Conservation (phyloP, 2,113 vertebrate species). For the Hemichromis elongatus region DNA sequence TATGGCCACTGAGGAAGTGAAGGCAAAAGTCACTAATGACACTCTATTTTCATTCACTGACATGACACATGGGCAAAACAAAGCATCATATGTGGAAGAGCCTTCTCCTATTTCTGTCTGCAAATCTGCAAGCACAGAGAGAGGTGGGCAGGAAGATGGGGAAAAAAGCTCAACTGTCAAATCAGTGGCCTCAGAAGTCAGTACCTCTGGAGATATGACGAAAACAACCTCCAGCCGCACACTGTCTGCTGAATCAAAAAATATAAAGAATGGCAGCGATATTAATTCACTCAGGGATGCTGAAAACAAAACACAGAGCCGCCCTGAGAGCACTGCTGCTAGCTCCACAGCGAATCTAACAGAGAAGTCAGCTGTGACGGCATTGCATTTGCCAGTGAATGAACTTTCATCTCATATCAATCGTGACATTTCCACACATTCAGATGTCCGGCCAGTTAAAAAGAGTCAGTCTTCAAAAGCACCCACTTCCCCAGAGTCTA, state of each 20-base stretch:
- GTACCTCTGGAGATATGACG: not conserved
- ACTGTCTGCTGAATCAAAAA: not conserved
- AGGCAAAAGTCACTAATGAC: not conserved
- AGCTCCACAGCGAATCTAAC: not conserved
- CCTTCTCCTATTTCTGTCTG: not conserved
- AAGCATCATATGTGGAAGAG: not conserved
- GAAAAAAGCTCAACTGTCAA: not conserved
- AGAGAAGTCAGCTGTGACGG: not conserved
- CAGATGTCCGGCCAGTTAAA: not conserved
- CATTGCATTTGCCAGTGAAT: not conserved
- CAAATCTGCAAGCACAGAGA: not conserved
- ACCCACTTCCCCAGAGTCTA: not conserved
- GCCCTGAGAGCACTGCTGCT: not conserved
- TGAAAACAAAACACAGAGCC: not conserved
- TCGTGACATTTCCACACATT: not conserved
- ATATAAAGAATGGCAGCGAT: not conserved
- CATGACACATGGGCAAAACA: not conserved
- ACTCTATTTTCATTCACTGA: not conserved
- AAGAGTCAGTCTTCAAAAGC: constrained; percentile 12
- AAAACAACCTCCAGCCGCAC: not conserved
- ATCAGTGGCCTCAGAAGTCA: not conserved
- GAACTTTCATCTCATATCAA: constrained; percentile 3
- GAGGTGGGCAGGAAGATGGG: not conserved
- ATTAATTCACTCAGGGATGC: not conserved
- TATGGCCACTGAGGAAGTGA: not conserved